Base-by-base conservation (phyloP, 92 coral and sea anemone genomes). In the Umimayanthus kanabou region DNA sequence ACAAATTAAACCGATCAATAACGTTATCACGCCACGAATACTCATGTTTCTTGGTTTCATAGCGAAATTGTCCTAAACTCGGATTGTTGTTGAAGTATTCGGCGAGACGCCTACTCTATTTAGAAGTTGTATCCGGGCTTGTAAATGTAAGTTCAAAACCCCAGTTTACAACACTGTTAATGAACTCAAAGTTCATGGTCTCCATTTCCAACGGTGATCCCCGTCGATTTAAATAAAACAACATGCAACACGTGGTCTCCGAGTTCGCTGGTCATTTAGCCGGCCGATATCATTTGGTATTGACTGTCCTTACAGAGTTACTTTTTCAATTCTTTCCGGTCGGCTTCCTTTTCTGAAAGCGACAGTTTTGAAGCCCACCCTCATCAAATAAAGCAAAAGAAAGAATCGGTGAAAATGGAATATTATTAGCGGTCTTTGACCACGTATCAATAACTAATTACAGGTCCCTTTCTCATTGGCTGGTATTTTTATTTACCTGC, bases 41-140 rank as follows among this genome's bases (percentile, higher is more conserved):
- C 97, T 94, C 97, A 92, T 94, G 76, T 86, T 89, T 73, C 93
- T 79, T 10, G 95, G 49, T 86, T 94, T 94, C 97, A 90, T 92
- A 39, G 45, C 79, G 43, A 37, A 40, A 37, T 30, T 75, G 79
- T 33, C 79, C 79, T 42, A 39, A 75, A 75, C 45, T 75, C 50
- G 49, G 14, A 75, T 39, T 75, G 79, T 5, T 61, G 69, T 22
- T 61, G 69, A 4, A 16, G 7, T 20, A 5, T 20, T 6, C 15
- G 23, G 26, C 69, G 7, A 61, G 26, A 15, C 9, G 53, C 39
- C 55, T 15, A 40, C 76, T 81, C n/a, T 45, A 20, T 45, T 43
- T 15, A 50, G 87, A 29, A 70, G 73, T 50, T 42, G 42, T 83
- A 67, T 69, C 65, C n/a, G 58, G 3, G 49, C 13, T 22, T 26